phyloP scores from a whole-genome alignment of 2,888 invertebrate genomes.

The Orthosia gracilis region DNA sequence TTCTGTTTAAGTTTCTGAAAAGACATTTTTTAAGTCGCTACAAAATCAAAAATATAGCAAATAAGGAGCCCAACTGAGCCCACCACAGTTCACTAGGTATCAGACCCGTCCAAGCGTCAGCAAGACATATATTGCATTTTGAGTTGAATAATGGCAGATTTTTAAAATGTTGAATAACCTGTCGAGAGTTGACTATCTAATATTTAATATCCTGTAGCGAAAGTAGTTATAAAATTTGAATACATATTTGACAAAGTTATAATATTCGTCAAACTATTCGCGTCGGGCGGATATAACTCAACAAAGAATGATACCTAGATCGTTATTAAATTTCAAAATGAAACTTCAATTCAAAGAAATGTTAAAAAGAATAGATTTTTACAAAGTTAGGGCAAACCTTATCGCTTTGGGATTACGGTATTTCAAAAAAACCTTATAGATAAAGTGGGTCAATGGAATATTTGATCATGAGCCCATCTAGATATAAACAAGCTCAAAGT shows the following conservation, averaged over 20 bases:
- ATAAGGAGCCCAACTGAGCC: not conserved
- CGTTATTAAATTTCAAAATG: not conserved
- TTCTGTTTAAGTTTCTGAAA: not conserved
- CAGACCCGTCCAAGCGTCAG: not conserved
- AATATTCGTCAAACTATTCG: not conserved
- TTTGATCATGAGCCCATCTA: conserved; percentile 20
- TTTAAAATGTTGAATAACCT: conserved; percentile 21
- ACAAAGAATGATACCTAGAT: too few relatives aligned
- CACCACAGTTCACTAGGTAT: not conserved
- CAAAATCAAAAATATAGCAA: not conserved
- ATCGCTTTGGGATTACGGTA: not conserved
- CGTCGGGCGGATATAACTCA: not conserved
- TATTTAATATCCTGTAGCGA: conserved; percentile 27
- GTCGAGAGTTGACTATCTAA: conserved; percentile 24
- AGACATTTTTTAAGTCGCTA: not conserved
- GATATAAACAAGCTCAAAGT: conserved; percentile 2
- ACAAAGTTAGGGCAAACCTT: not conserved
- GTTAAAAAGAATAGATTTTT: not conserved
- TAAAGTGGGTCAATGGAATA: conserved; percentile 31
- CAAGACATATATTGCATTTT: not conserved
- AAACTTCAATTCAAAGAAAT: not conserved
- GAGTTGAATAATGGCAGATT: not conserved
- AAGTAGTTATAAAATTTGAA: conserved; percentile 34
- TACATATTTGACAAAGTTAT: not conserved
- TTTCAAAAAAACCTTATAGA: not conserved